Evolutionary conservation across 2,888 invertebrate genomes (phyloP).

Genomic region (Euphydryas editha): DNA sequence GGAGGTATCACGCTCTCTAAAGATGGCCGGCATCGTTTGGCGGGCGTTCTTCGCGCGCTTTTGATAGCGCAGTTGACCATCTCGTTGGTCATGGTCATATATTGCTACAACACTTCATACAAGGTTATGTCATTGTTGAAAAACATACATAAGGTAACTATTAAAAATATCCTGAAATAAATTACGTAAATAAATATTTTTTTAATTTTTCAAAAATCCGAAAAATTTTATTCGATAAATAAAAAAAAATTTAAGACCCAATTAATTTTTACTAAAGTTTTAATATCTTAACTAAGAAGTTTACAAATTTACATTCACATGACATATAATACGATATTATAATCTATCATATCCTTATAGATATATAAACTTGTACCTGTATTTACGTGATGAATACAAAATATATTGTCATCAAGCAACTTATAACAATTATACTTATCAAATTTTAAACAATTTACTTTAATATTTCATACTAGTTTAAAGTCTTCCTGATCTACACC

Average conservation of each 20-base stretch:
- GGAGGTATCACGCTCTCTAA: slow-evolving; percentile 70
- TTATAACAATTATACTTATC: no score
- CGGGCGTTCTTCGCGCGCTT: slow-evolving; percentile 69
- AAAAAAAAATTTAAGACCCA: no score
- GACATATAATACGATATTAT: no score
- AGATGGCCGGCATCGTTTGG: slow-evolving; percentile 68
- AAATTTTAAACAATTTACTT: neutral
- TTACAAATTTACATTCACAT: no score
- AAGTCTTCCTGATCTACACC: slow-evolving; percentile 68
- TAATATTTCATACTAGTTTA: slow-evolving; percentile 52
- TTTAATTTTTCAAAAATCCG: no score
- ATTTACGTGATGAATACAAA: no score
- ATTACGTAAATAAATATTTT: neutral
- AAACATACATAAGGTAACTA: slow-evolving; percentile 68
- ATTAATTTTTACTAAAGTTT: no score
- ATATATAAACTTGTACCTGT: no score
- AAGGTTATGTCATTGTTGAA: slow-evolving; percentile 69
- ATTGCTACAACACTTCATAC: slow-evolving; percentile 72
- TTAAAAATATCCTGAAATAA: neutral
- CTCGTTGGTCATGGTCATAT: slow-evolving; percentile 72
- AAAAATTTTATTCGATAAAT: no score
- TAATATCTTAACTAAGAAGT: no score
- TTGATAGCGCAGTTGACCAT: slow-evolving; percentile 72
- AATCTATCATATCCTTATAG: no score
- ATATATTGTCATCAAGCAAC: no score